These are phyloP conservation scores for Tromatobia lineatoria DNA, from an alignment of 2,888 invertebrate genomes.

Conservation along the genomic window DNA sequence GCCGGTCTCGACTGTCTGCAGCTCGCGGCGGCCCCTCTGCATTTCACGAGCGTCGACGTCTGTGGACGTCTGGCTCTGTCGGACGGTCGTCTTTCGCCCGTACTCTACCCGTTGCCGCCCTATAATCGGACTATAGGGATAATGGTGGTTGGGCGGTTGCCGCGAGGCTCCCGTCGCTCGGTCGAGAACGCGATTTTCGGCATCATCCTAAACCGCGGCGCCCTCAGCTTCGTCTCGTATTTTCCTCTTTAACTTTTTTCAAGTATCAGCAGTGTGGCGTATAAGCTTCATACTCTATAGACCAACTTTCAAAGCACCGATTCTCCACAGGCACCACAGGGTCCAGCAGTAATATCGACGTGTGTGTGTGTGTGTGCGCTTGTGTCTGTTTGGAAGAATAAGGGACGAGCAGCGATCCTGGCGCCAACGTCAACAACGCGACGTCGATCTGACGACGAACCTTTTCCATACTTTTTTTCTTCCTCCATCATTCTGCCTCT, in stretches of 20 bases:
- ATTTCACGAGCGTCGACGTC: not conserved
- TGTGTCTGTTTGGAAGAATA: slow-evolving; percentile 3
- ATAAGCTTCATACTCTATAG: not conserved
- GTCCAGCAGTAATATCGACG: not conserved
- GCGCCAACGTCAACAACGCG: slow-evolving; percentile 59
- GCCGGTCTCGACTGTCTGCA: slow-evolving; percentile 60
- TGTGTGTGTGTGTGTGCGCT: slow-evolving; percentile 17
- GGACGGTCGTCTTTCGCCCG: slow-evolving; percentile 26
- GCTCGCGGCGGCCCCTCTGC: slow-evolving; percentile 22
- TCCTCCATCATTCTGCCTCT: slow-evolving; percentile 44
- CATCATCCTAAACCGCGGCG: slow-evolving; percentile 38
- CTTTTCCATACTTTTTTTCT: slow-evolving; percentile 19
- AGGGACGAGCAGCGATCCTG: slow-evolving; percentile 36
- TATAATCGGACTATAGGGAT: slow-evolving; percentile 79
- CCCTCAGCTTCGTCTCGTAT: not conserved
- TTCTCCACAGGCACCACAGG: slow-evolving; percentile 49
- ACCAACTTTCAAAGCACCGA: slow-evolving; percentile 12
- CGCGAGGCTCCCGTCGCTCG: slow-evolving; percentile 59
- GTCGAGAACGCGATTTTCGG: slow-evolving; percentile 37
- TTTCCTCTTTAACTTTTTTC: slow-evolving; percentile 17
- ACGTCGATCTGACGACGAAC: slow-evolving; percentile 45
- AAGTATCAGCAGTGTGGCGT: not conserved
- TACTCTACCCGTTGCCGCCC: slow-evolving; percentile 74
- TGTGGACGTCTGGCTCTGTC: slow-evolving; percentile 37
- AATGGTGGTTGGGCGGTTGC: slow-evolving; percentile 76